These are phyloP conservation scores for Aricia agestis DNA, from an alignment of 1,140 invertebrate species.

Conservation along the genomic window DNA sequence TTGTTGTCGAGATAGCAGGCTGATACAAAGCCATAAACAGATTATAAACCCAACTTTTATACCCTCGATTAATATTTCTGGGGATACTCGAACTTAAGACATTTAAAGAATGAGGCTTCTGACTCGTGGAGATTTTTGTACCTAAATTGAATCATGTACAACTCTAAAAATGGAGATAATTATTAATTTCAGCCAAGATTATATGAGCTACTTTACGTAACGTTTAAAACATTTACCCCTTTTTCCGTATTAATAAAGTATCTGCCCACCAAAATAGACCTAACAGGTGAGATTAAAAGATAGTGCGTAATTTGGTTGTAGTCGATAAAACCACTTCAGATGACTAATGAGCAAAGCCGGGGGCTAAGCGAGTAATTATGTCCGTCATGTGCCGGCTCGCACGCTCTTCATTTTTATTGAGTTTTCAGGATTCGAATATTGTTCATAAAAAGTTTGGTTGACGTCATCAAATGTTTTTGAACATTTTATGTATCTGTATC, in stretches of 20 bases:
- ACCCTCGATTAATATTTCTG: background rate
- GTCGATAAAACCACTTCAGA: constrained; percentile 48
- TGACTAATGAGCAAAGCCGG: constrained; percentile 62
- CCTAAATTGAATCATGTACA: background rate
- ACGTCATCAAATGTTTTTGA: background rate
- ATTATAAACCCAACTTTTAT: constrained; percentile 4
- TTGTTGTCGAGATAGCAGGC: background rate
- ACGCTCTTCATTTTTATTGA: constrained; percentile 52
- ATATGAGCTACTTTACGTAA: background rate
- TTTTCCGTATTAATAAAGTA: too few relatives aligned
- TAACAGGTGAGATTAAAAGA: constrained; percentile 30
- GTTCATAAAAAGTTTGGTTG: constrained; percentile 39
- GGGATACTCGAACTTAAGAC: too few relatives aligned
- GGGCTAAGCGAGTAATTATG: constrained; percentile 53
- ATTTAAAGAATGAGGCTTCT: background rate
- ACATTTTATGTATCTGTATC: too few relatives aligned
- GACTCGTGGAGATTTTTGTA: background rate
- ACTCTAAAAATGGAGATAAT: background rate
- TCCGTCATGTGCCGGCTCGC: constrained; percentile 48
- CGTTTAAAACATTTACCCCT: too few relatives aligned
- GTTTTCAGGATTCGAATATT: constrained; percentile 48
- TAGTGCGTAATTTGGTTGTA: constrained; percentile 42
- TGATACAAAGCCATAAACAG: background rate
- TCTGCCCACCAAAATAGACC: constrained; percentile 19
- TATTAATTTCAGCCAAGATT: background rate